Evolutionary conservation across 2,113 vertebrate species (phyloP), one percentile per base, ranked within the genome.

Genomic region (Geothlypis trichas): DNA sequence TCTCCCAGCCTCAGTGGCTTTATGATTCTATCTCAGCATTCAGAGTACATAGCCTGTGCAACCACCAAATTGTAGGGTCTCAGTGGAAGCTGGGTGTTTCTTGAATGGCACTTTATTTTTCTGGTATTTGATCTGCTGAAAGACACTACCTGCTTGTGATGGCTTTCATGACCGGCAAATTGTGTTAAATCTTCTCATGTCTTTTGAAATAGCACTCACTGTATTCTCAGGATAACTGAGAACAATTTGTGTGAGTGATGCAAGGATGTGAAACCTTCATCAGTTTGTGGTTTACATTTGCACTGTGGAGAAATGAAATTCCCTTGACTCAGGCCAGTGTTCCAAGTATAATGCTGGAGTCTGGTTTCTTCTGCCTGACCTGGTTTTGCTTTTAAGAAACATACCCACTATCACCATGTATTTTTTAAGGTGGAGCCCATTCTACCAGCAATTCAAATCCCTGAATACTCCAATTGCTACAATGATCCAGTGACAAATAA

Each of bases 181-280:
- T 47, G 23, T 49, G 23, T 58, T 61, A 20, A 5, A 52, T 18
- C 35, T 62, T 67, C 55, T 83, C 57, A 39, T 5, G 0, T 47
- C 44, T 73, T 71, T 84, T 11, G 11, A 87, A 92, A 58, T 51
- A 94, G 67, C 31, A 59, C 23, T 37, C 41, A 51, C 26, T 41
- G 16, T 59, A 87, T 74, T 80, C 63, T 94, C 54, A 74, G 77
- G 49, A 59, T 59, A 91, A 66, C 10, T 3, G 5, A 55, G 49
- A 83, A 59, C 58, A 79, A 66, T 55, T 61, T 71, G 26, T 15
- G 51, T 51, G 62, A 74, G 31, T 94, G 94, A 96, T 95, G 94
- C 76, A 96, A 96, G 26, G 49, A 52, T 59, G 33, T 87, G 89
- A 95, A 97, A 95, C 52, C 30, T 92, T 84, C 37, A 67, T 28